Percentiles rank a stretch among this genome's conserved stretches.
phyloP scores from a whole-genome alignment of 1,140 invertebrate species.

The Neocloeon triangulifer region DNA sequence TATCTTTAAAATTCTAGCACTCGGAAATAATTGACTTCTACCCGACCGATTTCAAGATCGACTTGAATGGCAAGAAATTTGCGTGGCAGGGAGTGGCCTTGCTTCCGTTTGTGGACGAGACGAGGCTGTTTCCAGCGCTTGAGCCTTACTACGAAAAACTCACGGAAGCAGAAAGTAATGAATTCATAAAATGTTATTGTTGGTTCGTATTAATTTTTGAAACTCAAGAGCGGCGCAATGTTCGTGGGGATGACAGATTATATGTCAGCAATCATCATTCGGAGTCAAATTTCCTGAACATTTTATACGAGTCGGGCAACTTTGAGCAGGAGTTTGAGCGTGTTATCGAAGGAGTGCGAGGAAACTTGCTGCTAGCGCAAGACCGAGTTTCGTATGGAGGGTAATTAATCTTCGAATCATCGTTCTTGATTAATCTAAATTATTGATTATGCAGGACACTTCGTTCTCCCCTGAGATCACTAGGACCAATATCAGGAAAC shows the following conservation, averaged over 20 bases:
- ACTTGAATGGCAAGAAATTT: slow-evolving; percentile 98
- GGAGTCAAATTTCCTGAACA: slow-evolving; percentile 41
- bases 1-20: slow-evolving; percentile 26
- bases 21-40: slow-evolving; percentile 98
- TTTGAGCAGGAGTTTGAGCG: slow-evolving; percentile 24
- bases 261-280: slow-evolving; percentile 49
- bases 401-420: slow-evolving; percentile 17
- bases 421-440: not conserved
- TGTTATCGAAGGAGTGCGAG: slow-evolving; percentile 44
- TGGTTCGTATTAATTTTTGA: not conserved
- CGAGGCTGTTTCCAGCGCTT: slow-evolving; percentile 68
- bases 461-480: too few species aligned
- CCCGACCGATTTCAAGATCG: slow-evolving; percentile 94
- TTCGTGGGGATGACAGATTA: slow-evolving; percentile 50
- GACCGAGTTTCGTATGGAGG: slow-evolving; percentile 38
- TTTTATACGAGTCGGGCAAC: slow-evolving; percentile 35
- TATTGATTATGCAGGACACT: slow-evolving; percentile 2
- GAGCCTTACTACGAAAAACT: slow-evolving; percentile 54
- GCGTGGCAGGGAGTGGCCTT: slow-evolving; percentile 98
- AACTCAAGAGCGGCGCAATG: slow-evolving; percentile 25
- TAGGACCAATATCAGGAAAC: slow-evolving; percentile 4
- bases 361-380: slow-evolving; percentile 41
- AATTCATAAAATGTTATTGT: not conserved
- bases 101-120: slow-evolving; percentile 94
- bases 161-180: slow-evolving; percentile 50